A percentile compares a stretch with the other conserved stretches of the same genome.
phyloP scores from a whole-genome alignment of 92 coral and sea anemone genomes.

The Epizoanthus illoricatus region DNA sequence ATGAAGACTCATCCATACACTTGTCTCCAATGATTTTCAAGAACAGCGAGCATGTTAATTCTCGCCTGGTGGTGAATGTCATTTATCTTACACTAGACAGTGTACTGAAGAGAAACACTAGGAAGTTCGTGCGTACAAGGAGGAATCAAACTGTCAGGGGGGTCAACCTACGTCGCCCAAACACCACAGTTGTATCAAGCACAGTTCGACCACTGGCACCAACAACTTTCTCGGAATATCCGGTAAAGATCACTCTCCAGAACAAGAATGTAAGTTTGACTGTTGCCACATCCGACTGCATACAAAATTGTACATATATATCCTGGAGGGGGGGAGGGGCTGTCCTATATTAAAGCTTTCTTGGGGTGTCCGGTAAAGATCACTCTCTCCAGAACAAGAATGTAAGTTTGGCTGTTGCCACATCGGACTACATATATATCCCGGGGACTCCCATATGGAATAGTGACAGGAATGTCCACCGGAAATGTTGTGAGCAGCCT shows the following conservation, averaged over 20 bases:
- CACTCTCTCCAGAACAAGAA: conserved; percentile 2
- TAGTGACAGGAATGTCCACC: too few relatives aligned
- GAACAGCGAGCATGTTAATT: background rate
- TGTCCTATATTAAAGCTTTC: too few relatives aligned
- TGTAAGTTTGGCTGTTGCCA: background rate
- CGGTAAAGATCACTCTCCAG: conserved; percentile 2
- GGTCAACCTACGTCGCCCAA: background rate
- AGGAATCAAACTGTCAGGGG: background rate
- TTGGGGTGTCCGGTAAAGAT: background rate
- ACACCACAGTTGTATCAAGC: conserved; percentile 10
- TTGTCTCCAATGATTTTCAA: background rate
- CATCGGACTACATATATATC: too few relatives aligned
- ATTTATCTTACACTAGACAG: conserved; percentile 2
- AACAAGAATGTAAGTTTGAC: background rate
- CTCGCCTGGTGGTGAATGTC: background rate
- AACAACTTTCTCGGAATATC: background rate
- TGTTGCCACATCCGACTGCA: too few relatives aligned
- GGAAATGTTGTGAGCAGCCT: too few relatives aligned
- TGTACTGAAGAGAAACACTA: background rate
- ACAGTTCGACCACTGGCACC: background rate
- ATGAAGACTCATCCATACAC: background rate
- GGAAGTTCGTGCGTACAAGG: background rate
- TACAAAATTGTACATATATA: too few relatives aligned
- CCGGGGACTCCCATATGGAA: too few relatives aligned
- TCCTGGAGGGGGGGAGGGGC: too few relatives aligned